Conservation (phyloP, 2,797 vertebrate genomes). For the Hippopotamyrus pictus region DNA sequence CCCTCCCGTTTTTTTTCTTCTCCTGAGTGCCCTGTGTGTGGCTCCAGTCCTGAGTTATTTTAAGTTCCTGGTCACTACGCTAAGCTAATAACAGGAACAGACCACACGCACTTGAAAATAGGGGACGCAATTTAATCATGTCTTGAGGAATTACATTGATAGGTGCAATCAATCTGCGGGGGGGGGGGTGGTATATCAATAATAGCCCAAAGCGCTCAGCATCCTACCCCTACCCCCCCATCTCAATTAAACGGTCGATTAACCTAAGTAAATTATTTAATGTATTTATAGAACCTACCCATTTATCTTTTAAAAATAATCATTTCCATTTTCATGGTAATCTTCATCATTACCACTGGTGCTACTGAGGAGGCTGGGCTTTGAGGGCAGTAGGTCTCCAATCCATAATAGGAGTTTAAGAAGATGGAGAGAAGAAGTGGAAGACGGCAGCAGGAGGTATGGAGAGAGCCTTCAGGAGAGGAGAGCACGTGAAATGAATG, state of each 20-base stretch:
- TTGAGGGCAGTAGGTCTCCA: background rate
- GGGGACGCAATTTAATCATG: constrained; percentile 51
- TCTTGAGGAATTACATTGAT: constrained; percentile 52
- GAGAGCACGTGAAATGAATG: background rate
- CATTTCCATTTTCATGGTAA: background rate
- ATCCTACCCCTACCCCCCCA: background rate
- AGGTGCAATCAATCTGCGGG: constrained; percentile 63
- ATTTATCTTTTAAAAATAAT: background rate
- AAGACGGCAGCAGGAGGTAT: background rate
- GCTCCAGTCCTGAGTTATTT: constrained; percentile 54
- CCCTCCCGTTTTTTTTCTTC: constrained; percentile 39
- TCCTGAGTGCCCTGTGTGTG: constrained; percentile 44
- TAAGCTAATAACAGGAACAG: constrained; percentile 61
- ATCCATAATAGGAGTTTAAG: background rate
- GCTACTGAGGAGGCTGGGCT: background rate
- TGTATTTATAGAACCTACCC: background rate
- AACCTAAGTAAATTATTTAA: background rate
- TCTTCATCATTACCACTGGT: background rate
- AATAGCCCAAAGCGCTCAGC: constrained; percentile 39
- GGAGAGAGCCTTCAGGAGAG: background rate
- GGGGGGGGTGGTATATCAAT: constrained; percentile 49
- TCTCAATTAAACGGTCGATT: background rate
- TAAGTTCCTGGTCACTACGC: constrained; percentile 52
- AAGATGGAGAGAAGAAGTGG: background rate
- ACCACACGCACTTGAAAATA: constrained; percentile 44